A percentile compares a stretch with the other conserved stretches of the same genome.
phyloP scores from a whole-genome alignment of 2,797 vertebrate genomes.

The Bradypodion pumilum region DNA sequence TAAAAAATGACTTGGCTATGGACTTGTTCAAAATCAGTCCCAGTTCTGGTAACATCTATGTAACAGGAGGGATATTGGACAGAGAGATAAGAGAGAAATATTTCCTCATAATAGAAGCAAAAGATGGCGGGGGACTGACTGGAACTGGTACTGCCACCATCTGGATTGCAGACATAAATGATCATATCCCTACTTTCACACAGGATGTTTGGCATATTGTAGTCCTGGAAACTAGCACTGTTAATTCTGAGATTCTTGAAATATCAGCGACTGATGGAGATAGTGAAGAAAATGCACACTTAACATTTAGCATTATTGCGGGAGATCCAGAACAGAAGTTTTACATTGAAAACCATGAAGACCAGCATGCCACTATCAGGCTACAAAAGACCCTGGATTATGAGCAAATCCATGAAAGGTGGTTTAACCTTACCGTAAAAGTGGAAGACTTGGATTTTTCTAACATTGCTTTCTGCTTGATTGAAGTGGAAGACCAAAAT shows the following conservation, averaged over 20 bases:
- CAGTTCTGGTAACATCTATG: conserved; percentile 81
- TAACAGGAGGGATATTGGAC: conserved; percentile 79
- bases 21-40: conserved; percentile 85
- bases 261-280: conserved; percentile 84
- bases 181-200: conserved; percentile 83
- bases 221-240: conserved; percentile 81
- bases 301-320: conserved; percentile 84
- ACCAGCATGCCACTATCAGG: conserved; percentile 81
- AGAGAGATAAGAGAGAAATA: conserved; percentile 83
- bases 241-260: conserved; percentile 80
- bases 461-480: conserved; percentile 80
- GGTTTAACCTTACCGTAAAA: conserved; percentile 87
- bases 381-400: conserved; percentile 89
- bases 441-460: conserved; percentile 89
- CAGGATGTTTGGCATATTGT: conserved; percentile 76
- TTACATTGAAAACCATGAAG: conserved; percentile 83
- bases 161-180: conserved; percentile 84
- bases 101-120: conserved; percentile 85
- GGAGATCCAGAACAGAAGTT: conserved; percentile 91
- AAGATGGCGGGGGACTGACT: conserved; percentile 87
- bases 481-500: conserved; percentile 89
- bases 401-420: conserved; percentile 83
- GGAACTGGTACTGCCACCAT: conserved; percentile 87
- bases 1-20: conserved; percentile 70
- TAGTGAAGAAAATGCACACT: conserved; percentile 81